Percentiles rank a stretch among this genome's conserved stretches.
These are phyloP conservation scores for Lepidurus couesii DNA, from an alignment of 1,140 invertebrate species.

Conservation along the genomic window DNA sequence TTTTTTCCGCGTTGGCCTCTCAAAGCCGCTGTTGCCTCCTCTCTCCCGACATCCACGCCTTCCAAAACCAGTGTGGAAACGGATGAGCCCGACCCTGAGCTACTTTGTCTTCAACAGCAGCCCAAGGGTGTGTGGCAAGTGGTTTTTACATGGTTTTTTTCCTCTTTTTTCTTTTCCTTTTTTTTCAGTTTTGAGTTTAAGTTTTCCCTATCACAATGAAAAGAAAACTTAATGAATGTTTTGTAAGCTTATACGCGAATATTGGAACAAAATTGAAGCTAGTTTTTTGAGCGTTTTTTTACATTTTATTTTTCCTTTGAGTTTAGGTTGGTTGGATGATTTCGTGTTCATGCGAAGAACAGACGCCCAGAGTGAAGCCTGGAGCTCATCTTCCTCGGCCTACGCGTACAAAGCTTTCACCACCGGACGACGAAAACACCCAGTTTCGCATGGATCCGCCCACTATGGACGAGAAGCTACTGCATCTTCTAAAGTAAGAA, in stretches of 20 bases:
- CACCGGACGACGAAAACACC: conserved; percentile 63
- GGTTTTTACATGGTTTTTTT: conserved; percentile 28
- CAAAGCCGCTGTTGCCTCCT: conserved; percentile 43
- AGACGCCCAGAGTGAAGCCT: conserved; percentile 43
- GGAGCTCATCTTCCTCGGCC: conserved; percentile 40
- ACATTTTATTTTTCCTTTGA: conserved; percentile 37
- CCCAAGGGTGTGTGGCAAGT: conserved; percentile 37
- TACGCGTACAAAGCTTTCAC: conserved; percentile 74
- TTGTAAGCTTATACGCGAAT: conserved; percentile 18
- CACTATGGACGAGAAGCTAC: conserved; percentile 55
- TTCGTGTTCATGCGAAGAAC: conserved; percentile 54
- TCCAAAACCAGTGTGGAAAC: conserved; percentile 58
- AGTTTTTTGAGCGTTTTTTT: conserved; percentile 15
- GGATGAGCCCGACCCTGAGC: conserved; percentile 36
- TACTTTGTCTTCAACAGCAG: conserved; percentile 39
- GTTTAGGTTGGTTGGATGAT: conserved; percentile 58
- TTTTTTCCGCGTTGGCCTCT: conserved; percentile 40
- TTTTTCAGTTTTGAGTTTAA: conserved; percentile 1
- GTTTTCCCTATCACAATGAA: not conserved
- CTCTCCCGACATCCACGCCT: conserved; percentile 47
- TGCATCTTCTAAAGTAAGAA: not conserved
- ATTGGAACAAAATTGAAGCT: not conserved
- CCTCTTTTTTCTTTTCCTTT: not conserved
- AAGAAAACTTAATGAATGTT: not conserved
- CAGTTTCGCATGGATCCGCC: conserved; percentile 55